Base-by-base conservation (phyloP, 2,888 invertebrate genomes). In the Asteroscopus sphinx region DNA sequence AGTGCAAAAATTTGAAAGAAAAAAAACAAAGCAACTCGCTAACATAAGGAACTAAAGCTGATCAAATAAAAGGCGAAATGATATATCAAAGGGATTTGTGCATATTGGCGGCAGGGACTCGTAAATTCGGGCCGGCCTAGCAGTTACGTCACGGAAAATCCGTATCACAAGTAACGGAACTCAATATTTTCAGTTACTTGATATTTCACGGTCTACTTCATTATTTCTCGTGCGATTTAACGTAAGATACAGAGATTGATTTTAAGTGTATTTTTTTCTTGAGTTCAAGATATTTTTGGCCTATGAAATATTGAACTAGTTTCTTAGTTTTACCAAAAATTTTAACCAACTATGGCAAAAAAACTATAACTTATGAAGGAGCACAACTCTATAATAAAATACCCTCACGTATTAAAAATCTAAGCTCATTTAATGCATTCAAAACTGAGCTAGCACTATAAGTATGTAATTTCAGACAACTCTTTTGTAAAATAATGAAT, bases 51-150 rank as follows among this genome's bases (percentile, higher is more conserved):
- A 17, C 17, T 13, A 25, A 45, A 39, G 0, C n/a, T 13, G 26
- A 8, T 46, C 28, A 52, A 46, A 58, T 47, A 44, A 49, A 49
- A 52, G 1, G 2, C 4, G n/a, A 37, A 47, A 37, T 46, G 25
- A 48, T 58, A 54, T 55, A 42, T 64, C 40, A 64, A 59, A 59
- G 6, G 17, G 41, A 40, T 25, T 60, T 41, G 33, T 35, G 44
- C 40, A 59, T 62, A 53, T 68, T 48, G 64, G 37, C 9, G 13
- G 36, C 7, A 12, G 21, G 7, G 5, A 13, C 9, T 17, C 47
- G 37, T 68, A 63, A 59, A 68, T 64, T 55, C 16, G 25, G 12
- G 3, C 33, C 7, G 8, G 45, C 56, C 37, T 32, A 32, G 33
- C 9, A 5, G 28, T 30, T 30, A 28, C 30, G 45, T 42, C 37